A percentile compares a stretch with the other conserved stretches of the same genome.
Conservation (phyloP, 37 sponge, comb jelly and placozoan species). For the Beroe forskalii region DNA sequence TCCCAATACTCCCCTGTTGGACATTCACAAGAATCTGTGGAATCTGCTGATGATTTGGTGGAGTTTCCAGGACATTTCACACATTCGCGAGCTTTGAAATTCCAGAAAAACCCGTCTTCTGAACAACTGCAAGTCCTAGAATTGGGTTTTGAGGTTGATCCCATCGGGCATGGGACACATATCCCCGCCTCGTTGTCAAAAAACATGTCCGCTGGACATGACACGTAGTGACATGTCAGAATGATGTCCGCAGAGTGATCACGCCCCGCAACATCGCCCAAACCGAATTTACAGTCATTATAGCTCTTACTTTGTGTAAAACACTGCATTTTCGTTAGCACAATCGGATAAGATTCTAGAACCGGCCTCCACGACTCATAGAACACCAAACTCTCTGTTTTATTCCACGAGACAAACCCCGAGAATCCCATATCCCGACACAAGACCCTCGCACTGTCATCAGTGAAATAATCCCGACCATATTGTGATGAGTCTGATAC, state of each 20-base stretch:
- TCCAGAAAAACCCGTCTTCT: background rate
- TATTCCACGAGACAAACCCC: background rate
- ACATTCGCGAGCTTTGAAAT: background rate
- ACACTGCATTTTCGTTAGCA: background rate
- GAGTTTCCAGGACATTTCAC: background rate
- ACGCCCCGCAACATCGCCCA: background rate
- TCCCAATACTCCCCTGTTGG: background rate
- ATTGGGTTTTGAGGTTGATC: background rate
- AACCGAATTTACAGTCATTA: background rate
- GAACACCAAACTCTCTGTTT: too few relatives aligned
- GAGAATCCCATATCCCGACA: background rate
- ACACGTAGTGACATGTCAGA: background rate
- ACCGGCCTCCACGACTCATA: background rate
- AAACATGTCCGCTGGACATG: background rate
- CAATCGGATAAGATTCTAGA: background rate
- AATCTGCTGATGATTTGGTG: background rate
- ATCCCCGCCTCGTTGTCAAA: background rate
- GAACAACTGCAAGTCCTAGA: background rate
- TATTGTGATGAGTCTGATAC: background rate
- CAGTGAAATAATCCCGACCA: background rate
- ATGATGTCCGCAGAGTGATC: background rate
- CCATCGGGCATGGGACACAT: background rate
- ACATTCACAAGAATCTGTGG: background rate
- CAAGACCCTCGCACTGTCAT: background rate
- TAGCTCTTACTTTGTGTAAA: too few relatives aligned